These are phyloP conservation scores for Poliocrania exsul DNA, from an alignment of 2,797 vertebrate genomes.

Conservation along the genomic window DNA sequence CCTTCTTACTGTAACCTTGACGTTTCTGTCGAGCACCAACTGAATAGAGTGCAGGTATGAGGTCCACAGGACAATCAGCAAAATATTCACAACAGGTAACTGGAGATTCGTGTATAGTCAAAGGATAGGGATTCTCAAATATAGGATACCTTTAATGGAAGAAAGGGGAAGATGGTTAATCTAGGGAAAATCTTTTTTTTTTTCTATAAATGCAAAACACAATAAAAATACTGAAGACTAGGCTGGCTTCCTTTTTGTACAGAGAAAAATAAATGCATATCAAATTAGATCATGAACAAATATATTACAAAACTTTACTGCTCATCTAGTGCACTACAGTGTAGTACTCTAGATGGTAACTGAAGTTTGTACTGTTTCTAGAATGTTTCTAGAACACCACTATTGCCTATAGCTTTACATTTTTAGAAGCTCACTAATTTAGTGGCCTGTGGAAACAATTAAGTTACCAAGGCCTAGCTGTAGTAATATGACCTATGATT, in stretches of 20 bases:
- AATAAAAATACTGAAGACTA: background rate
- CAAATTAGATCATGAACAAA: background rate
- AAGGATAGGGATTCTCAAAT: slow-evolving; percentile 98
- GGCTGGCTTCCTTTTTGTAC: accelerated
- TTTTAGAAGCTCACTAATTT: background rate
- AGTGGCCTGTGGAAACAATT: background rate
- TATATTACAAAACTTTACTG: background rate
- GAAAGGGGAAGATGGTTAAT: background rate
- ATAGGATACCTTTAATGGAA: slow-evolving; percentile 90
- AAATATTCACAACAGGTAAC: slow-evolving; percentile 99
- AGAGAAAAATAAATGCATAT: background rate
- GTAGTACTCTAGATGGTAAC: background rate
- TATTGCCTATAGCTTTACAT: background rate
- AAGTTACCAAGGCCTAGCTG: background rate
- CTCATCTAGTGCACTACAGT: background rate
- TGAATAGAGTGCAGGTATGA: slow-evolving; percentile 98
- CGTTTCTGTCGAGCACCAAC: slow-evolving; percentile 96
- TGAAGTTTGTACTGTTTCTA: background rate
- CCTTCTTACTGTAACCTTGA: slow-evolving; percentile 99
- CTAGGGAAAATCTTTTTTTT: background rate
- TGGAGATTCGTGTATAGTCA: slow-evolving; percentile 97
- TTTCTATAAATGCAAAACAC: background rate
- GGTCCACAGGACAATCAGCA: slow-evolving; percentile 96
- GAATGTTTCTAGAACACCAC: background rate
- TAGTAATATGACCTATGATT: background rate